Evolutionary conservation across 2,113 vertebrate species (phyloP).

Genomic region (Felis catus): DNA sequence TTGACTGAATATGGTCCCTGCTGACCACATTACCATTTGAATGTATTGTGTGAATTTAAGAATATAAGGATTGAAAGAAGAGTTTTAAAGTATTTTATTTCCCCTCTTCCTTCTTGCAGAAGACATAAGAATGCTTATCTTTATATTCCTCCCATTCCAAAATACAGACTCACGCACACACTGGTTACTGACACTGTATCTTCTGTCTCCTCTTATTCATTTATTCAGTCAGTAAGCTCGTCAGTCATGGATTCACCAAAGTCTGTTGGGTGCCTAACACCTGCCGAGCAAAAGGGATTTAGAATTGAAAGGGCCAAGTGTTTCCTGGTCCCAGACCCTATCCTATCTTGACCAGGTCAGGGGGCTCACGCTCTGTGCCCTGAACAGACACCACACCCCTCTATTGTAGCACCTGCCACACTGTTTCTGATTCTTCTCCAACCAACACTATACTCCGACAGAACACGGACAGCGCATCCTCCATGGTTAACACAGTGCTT

Average conservation of each 20-base stretch:
- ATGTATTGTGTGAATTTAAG: neutral
- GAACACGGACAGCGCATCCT: neutral
- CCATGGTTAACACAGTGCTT: neutral
- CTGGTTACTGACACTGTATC: neutral
- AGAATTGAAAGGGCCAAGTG: neutral
- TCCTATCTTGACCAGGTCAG: neutral
- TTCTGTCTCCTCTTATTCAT: neutral
- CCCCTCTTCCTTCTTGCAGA: neutral
- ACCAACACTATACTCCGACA: neutral
- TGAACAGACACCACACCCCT: neutral
- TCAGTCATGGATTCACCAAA: neutral
- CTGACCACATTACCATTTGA: neutral
- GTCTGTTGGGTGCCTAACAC: neutral
- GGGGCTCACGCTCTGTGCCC: neutral
- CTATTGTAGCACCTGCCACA: neutral
- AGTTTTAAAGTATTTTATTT: neutral
- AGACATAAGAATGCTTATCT: neutral
- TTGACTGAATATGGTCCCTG: neutral
- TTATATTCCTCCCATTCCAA: neutral
- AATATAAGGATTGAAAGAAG: neutral
- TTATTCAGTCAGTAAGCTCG: neutral
- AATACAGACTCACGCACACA: neutral
- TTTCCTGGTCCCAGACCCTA: neutral
- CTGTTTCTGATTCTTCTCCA: neutral
- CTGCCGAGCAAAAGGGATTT: neutral